These are phyloP conservation scores for Ormyrus pomaceus DNA, from an alignment of 2,888 invertebrate genomes.

Conservation along the genomic window DNA sequence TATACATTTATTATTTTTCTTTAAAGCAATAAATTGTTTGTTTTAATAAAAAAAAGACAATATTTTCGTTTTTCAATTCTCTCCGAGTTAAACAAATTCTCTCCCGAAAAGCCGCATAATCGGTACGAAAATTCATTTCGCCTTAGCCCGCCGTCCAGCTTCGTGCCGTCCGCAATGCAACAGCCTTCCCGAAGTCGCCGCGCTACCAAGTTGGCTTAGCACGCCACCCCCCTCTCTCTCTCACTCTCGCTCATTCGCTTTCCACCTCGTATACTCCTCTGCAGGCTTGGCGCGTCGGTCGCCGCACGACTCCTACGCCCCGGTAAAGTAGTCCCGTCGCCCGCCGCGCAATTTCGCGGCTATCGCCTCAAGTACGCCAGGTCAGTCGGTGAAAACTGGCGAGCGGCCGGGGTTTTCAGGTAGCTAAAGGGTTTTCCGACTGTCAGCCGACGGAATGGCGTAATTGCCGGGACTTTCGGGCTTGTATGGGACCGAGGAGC, in stretches of 20 bases:
- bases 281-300: not conserved
- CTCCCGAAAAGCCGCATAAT: too few relatives aligned
- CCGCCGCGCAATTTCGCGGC: too few relatives aligned
- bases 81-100: too few relatives aligned
- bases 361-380: slow-evolving; percentile 68
- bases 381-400: slow-evolving; percentile 62
- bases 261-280: not conserved
- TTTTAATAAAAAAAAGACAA: too few relatives aligned
- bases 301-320: not conserved
- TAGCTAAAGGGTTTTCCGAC: not conserved
- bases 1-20: too few relatives aligned
- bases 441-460: slow-evolving; percentile 45
- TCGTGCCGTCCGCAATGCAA: not conserved
- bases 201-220: not conserved
- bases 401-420: slow-evolving; percentile 8
- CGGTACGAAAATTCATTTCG: too few relatives aligned
- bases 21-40: too few relatives aligned
- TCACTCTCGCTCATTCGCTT: too few relatives aligned
- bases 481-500: slow-evolving; percentile 64
- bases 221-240: too few relatives aligned
- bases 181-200: not conserved
- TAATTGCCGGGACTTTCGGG: slow-evolving; percentile 64
- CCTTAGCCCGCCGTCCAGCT: not conserved
- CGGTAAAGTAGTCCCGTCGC: slow-evolving; percentile 5
- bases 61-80: too few relatives aligned